Evolutionary conservation across 2,888 invertebrate species (phyloP), one percentile per base, ranked within the genome.

Genomic region (Dichetophora obliterata): DNA sequence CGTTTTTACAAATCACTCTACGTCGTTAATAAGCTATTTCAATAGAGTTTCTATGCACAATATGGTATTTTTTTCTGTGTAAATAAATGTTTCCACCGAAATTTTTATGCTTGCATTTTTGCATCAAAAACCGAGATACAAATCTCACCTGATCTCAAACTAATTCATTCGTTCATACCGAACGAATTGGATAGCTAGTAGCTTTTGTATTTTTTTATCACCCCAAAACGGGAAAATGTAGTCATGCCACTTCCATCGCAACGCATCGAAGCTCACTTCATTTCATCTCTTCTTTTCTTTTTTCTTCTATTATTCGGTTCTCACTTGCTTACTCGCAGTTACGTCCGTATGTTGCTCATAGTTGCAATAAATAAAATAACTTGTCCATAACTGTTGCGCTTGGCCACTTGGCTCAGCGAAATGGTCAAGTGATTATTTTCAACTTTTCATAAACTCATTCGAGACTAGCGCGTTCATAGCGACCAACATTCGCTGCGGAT

Each of bases 391-490:
- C 75, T 75, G 84, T 83, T 74, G 71, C 65, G 59, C 72, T 70
- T 65, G 72, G 68, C 73, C 71, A 71, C 59, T 68, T 75, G 61
- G 77, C 80, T 80, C 83, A 84, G 83, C 83, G 83, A 83, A 84
- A 83, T 84, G 83, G 83, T 82, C 84, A 83, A 82, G 80, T 80
- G 81, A 80, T 81, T 79, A 77, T 78, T 74, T 70, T 78, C 59
- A 80, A 77, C 70, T 80, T 80, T 81, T 81, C 80, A 78, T 81
- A 80, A 80, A 79, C 81, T 85, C 84, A 85, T 84, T 86, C 83
- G 84, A 81, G 81, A 83, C 82, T 82, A 84, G 82, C 84, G 82
- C 83, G 84, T 84, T 82, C 84, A 84, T 84, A 83, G 84, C 81
- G 81, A 84, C 80, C 83, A 84, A 73, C 75, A 66, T 57, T 69